Base-by-base conservation (phyloP, 2,888 invertebrate species). In the Koerneria pararmatus region DNA sequence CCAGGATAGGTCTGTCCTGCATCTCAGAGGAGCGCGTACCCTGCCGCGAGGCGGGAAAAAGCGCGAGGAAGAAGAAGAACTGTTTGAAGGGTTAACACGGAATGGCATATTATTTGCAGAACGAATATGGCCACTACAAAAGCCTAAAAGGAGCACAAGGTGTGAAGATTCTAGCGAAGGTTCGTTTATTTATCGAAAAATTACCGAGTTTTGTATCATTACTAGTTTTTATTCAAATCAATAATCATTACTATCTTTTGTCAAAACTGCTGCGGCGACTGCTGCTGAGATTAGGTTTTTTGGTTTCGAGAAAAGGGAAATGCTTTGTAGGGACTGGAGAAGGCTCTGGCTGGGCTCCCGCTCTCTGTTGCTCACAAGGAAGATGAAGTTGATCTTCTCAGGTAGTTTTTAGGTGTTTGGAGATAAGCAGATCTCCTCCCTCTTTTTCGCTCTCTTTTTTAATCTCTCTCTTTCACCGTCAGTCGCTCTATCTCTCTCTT, bases 141-240 rank as follows among this genome's bases (percentile, higher is more conserved):
- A 93, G 93, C 86, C 90, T 99, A 1, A 88, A 90, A 77, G 99
- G 93, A 1, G 95, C 99, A 0, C 95, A 97, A 83, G 98, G 98
- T 69, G 93, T 98, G 3, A 99, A 99, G 87, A 91, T 99, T 69
- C 92, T 95, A 2, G 98, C 93, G 3, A 98, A 97, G 83, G 95
- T 41, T 41, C n/a, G 11, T 41, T 41, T 19, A 41, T 41, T 41
- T 41, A 41, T 41, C 46, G 11, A 41, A n/a, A 15, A 41, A 41
- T 41, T 41, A 11, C 11, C 11, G 46, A 46, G 11, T 46, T n/a
- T 46, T n/a, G 11, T n/a, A 46, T n/a, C n/a, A 46, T n/a, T 46
- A n/a, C 11, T 46, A 15, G 11, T 46, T 11, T 11, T 15, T 15
- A 46, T 46, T 15, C n/a, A n/a, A 46, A n/a, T 46, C n/a, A 15